These are phyloP conservation scores for Chrysochloris asiatica DNA, from an alignment of 2,113 vertebrate species.

Conservation along the genomic window DNA sequence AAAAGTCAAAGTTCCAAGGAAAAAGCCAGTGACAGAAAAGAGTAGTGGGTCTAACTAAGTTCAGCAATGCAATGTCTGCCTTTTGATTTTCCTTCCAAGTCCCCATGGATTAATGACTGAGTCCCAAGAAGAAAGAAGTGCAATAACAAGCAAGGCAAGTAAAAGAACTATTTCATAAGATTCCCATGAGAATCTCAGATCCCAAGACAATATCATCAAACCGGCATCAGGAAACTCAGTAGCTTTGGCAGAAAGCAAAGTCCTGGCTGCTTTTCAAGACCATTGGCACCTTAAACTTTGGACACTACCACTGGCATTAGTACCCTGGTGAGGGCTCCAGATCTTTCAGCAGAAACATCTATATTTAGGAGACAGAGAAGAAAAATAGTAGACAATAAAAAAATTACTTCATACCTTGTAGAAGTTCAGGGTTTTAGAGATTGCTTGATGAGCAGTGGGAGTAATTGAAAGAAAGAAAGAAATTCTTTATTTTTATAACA, in stretches of 20 bases:
- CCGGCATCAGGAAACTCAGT: background rate
- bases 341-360: constrained; percentile 21
- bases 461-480: too few species aligned
- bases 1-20: background rate
- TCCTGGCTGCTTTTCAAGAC: constrained; percentile 18
- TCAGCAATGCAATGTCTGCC: background rate
- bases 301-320: background rate
- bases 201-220: background rate
- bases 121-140: background rate
- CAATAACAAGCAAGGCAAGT: background rate
- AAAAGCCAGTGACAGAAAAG: background rate
- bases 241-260: constrained; percentile 47
- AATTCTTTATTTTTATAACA: background rate
- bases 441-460: background rate
- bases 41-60: background rate
- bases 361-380: background rate
- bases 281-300: background rate
- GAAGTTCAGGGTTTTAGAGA: background rate
- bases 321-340: background rate
- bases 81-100: background rate
- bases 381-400: background rate
- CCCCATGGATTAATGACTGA: background rate
- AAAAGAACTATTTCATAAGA: background rate
- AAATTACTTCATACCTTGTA: background rate
- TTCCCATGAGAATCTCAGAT: constrained; percentile 3